Evolutionary conservation across 2,797 vertebrate species (phyloP).

Genomic region (Erethizon dorsatum): DNA sequence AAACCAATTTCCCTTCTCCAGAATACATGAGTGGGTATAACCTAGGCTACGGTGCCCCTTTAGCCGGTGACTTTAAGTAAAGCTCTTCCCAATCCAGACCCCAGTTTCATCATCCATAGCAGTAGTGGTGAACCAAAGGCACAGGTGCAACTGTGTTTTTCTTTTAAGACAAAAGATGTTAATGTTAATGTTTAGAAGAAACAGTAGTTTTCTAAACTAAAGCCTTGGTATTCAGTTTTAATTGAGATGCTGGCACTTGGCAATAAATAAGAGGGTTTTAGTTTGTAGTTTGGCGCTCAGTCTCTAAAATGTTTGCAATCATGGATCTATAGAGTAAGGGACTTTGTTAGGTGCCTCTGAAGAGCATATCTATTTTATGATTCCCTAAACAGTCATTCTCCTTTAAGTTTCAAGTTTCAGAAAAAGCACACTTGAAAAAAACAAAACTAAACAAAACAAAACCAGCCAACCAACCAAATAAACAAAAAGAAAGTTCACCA

Average conservation of each 20-base stretch:
- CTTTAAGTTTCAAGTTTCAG: not conserved
- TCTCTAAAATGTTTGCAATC: not conserved
- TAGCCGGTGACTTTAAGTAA: not conserved
- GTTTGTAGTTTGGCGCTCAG: not conserved
- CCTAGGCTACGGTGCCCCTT: not conserved
- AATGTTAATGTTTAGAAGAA: not conserved
- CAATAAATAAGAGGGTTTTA: not conserved
- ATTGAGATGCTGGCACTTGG: not conserved
- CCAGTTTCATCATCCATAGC: not conserved
- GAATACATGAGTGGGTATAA: not conserved
- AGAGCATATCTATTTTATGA: not conserved
- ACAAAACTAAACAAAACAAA: not conserved
- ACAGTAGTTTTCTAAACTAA: not conserved
- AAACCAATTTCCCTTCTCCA: not conserved
- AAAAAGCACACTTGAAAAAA: not conserved
- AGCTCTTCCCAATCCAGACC: not conserved
- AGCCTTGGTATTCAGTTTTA: not conserved
- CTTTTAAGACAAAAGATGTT: not conserved
- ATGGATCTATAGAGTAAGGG: not conserved
- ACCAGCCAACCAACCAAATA: not conserved
- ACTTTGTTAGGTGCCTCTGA: not conserved
- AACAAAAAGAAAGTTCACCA: not conserved
- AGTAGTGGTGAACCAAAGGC: not conserved
- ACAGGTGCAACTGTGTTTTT: not conserved
- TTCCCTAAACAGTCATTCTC: not conserved